Evolutionary conservation across 2,113 vertebrate species (phyloP), one percentile per base, ranked within the genome.

Genomic region (Pseudorasbora parva): DNA sequence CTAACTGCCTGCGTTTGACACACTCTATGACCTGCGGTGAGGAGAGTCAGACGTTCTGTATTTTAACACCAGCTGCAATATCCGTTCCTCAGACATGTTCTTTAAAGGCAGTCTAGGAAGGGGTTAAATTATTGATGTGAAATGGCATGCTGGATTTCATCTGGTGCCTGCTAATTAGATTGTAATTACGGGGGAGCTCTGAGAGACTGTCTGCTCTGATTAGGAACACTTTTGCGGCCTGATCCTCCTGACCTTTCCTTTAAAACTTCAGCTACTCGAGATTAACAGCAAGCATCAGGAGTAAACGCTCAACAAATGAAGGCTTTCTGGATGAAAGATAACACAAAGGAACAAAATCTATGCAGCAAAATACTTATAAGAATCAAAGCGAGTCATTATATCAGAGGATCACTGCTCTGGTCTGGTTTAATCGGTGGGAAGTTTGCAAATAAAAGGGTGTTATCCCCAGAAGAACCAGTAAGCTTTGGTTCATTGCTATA

Each of bases 121-220:
- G 90, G 45, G 92, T 94, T 94, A 92, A 93, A 91, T 91, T 94
- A 93, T 93, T 93, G 87, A 91, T 91, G 89, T 89, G 91, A 87
- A 92, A 93, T 91, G 90, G 89, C 90, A 92, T 90, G 91, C 88
- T 89, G 84, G 89, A 93, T 92, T 93, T 89, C 88, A 86, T 92
- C 82, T 82, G 88, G 92, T 91, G 91, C 88, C 88, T 91, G 89
- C 89, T 94, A 93, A 94, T 94, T 93, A 93, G 90, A 93, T 88
- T 89, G 90, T 92, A 94, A 94, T 94, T 93, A 93, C 87, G 89
- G 87, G 78, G 54, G 86, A 90, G 91, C 91, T 91, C 88, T 92
- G 91, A 75, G n/a, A 89, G 90, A 84, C 78, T 91, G 92, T 91
- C 92, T 92, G 80, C 86, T 91, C 89, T 91, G 93, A 94, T 95